A percentile compares a stretch with the other conserved stretches of the same genome.
Evolutionary conservation across 2,113 vertebrate genomes (phyloP).

Genomic region (Gallinago paraguaiae): DNA sequence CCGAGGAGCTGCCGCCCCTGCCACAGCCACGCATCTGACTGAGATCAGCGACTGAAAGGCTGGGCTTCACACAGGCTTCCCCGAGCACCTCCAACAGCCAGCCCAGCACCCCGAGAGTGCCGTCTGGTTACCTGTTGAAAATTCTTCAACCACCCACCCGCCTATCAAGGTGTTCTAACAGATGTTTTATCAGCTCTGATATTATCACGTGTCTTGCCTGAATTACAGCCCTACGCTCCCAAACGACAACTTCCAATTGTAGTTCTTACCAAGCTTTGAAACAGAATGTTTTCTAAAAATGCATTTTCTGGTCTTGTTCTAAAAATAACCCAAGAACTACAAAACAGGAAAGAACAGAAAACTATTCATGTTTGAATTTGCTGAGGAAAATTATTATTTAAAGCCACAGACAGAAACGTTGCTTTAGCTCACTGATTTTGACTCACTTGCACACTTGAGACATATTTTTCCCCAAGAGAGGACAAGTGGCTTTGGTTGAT

Average conservation of each 20-base stretch:
- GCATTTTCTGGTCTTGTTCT: neutral
- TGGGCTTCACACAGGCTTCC: neutral
- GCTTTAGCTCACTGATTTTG: neutral
- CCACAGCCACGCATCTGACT: neutral
- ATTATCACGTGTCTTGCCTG: neutral
- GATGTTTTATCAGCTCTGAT: neutral
- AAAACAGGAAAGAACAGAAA: neutral
- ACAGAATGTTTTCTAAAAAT: neutral
- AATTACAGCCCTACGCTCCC: neutral
- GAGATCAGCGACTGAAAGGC: neutral
- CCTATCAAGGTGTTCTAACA: neutral
- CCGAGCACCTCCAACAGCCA: rapidly evolving
- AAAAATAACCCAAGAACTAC: neutral
- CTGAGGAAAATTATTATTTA: neutral
- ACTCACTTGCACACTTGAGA: neutral
- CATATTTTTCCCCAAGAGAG: neutral
- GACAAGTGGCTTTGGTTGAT: neutral
- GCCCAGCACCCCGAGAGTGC: too few species aligned
- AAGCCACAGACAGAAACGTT: neutral
- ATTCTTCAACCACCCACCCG: neutral
- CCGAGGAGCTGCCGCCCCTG: neutral
- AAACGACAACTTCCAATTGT: neutral
- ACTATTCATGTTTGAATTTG: neutral
- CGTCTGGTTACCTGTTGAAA: neutral
- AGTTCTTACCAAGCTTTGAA: neutral